These are phyloP conservation scores for Pristiophorus japonicus DNA, from an alignment of 2,113 vertebrate species.

Conservation along the genomic window DNA sequence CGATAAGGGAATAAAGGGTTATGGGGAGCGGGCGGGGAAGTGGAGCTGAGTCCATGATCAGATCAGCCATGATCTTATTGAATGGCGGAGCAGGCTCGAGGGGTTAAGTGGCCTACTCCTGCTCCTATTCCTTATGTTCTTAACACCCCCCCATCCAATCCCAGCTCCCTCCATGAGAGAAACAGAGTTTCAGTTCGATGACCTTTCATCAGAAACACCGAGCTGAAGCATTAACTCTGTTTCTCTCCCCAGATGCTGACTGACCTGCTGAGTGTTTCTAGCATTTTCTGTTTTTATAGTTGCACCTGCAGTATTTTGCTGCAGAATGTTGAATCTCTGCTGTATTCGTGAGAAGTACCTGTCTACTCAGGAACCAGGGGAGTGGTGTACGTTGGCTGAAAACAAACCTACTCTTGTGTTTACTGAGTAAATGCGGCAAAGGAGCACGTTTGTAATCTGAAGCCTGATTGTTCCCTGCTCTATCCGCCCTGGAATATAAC, in stretches of 20 bases:
- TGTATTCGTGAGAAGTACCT: constrained; percentile 47
- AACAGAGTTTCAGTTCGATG: no score
- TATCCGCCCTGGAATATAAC: constrained; percentile 49
- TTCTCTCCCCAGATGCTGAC: neutral
- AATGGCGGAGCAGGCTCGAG: no score
- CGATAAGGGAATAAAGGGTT: no score
- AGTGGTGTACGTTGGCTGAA: constrained; percentile 42
- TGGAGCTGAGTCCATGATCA: no score
- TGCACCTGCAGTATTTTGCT: neutral
- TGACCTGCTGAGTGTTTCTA: neutral
- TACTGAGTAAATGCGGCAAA: constrained; percentile 60
- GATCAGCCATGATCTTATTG: no score
- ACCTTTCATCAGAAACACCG: neutral
- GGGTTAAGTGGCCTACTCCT: no score
- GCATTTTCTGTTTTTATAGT: neutral
- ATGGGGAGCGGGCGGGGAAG: no score
- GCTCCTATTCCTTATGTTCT: no score
- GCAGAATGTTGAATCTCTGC: neutral
- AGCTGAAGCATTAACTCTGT: neutral
- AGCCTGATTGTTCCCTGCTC: constrained; percentile 56
- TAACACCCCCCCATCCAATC: no score
- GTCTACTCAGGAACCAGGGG: constrained; percentile 52
- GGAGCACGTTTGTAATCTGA: constrained; percentile 45
- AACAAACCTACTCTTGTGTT: constrained; percentile 55
- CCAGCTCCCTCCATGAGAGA: no score